Conservation (phyloP, 2,888 invertebrate genomes). For the Tetanocera ferruginea region DNA sequence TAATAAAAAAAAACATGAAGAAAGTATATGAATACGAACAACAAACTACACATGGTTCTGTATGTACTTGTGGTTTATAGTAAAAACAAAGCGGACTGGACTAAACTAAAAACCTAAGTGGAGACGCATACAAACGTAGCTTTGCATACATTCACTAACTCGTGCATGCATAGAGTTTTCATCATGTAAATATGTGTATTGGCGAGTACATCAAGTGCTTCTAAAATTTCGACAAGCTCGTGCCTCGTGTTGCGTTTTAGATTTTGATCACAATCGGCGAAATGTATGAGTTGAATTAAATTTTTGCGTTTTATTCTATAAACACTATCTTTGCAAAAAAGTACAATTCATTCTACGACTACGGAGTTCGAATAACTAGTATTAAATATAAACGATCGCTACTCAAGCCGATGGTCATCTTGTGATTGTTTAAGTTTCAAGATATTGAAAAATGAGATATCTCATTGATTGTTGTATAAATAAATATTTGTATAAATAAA, state of each 20-base stretch:
- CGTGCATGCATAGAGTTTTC: background rate
- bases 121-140: constrained; percentile 1
- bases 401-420: too few species aligned
- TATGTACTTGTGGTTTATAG: constrained; percentile 14
- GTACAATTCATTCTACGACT: too few species aligned
- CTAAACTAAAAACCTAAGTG: background rate
- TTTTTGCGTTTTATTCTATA: too few species aligned
- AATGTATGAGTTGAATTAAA: background rate
- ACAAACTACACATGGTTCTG: constrained; percentile 3
- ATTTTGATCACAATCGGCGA: background rate
- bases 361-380: too few species aligned
- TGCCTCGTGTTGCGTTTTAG: background rate
- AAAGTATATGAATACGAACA: constrained; percentile 9
- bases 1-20: constrained; percentile 34
- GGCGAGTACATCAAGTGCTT: constrained; percentile 4
- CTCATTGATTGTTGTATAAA: too few species aligned
- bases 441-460: too few species aligned
- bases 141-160: background rate
- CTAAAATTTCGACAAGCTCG: background rate
- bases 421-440: too few species aligned
- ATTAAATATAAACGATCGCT: too few species aligned
- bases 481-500: too few species aligned
- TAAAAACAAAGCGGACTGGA: constrained; percentile 10
- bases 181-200: background rate
- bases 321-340: too few species aligned